Evolutionary conservation across 2,797 vertebrate species (phyloP).

Genomic region (Halcyon badia): DNA sequence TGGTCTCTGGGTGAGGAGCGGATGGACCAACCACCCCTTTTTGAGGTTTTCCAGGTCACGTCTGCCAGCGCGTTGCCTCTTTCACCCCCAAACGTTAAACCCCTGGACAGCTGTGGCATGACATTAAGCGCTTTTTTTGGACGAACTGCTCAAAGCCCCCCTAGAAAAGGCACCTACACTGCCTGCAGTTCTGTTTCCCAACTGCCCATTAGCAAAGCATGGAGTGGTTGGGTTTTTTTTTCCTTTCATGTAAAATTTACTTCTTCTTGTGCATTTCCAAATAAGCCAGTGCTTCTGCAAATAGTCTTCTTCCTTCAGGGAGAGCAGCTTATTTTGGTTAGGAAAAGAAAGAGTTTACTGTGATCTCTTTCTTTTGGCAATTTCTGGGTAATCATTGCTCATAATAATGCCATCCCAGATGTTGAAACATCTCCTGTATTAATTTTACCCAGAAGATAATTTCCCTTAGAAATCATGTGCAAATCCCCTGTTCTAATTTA

Average conservation of each 20-base stretch:
- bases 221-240: background rate
- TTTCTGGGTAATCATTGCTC: slow-evolving; percentile 62
- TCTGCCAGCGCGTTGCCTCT: background rate
- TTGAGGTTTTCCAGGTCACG: slow-evolving; percentile 62
- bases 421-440: slow-evolving; percentile 72
- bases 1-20: background rate
- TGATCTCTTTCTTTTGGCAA: slow-evolving; percentile 56
- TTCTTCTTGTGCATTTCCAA: background rate
- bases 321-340: background rate
- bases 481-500: slow-evolving; percentile 74
- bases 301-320: slow-evolving; percentile 24
- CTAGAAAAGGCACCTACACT: too few species aligned
- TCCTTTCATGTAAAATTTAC: background rate
- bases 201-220: background rate
- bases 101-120: slow-evolving; percentile 41
- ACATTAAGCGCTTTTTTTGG: background rate
- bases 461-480: slow-evolving; percentile 74
- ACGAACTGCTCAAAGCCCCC: background rate
- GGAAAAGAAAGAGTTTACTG: slow-evolving; percentile 41
- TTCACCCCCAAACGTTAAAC: background rate
- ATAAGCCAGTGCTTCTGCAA: background rate
- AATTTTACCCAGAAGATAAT: slow-evolving; percentile 76
- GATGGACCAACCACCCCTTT: background rate
- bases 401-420: slow-evolving; percentile 70
- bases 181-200: background rate